Conservation (phyloP, 2,797 vertebrate genomes). For the Gallinago nigripennis region DNA sequence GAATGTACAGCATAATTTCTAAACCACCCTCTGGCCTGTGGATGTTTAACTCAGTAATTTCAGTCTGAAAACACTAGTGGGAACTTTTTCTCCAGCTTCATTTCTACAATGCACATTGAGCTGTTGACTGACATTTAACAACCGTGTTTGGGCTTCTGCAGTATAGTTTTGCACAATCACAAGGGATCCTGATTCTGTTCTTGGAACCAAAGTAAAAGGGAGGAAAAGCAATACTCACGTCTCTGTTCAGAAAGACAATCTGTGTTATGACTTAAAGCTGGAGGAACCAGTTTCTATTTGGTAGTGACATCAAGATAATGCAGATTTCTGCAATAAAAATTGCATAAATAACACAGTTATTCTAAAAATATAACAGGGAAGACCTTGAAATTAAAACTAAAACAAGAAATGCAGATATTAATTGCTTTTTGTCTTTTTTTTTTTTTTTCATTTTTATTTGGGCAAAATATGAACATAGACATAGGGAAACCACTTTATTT, state of each 20-base stretch:
- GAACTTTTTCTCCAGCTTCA: background rate
- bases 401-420: background rate
- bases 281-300: background rate
- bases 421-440: background rate
- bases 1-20: background rate
- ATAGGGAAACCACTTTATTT: conserved; percentile 38
- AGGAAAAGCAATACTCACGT: background rate
- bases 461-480: background rate
- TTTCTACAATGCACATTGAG: background rate
- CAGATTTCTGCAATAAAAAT: background rate
- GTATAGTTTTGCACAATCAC: background rate
- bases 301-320: background rate
- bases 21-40: background rate
- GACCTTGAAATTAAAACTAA: background rate
- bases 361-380: background rate
- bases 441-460: background rate
- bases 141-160: background rate
- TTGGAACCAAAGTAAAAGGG: background rate
- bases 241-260: background rate
- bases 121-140: background rate
- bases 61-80: background rate
- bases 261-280: background rate
- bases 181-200: background rate
- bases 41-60: background rate
- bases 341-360: background rate